Evolutionary conservation across 2,797 vertebrate genomes (phyloP), one percentile per base, ranked within the genome.

Genomic region (Botia almorhae): DNA sequence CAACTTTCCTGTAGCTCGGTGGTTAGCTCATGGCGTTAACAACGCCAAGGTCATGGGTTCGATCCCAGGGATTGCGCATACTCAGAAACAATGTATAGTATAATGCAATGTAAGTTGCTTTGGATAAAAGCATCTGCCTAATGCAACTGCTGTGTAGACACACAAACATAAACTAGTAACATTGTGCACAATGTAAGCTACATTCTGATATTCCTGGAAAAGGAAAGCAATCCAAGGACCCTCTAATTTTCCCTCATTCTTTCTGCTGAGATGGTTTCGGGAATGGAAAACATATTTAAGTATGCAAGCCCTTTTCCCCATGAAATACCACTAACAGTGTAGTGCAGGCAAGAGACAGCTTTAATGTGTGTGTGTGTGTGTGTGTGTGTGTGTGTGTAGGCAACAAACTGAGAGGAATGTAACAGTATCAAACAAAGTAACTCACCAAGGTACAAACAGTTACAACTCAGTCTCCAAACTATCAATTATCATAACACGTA

Each of bases 261-360:
- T 79, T 69, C 50, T 73, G 80, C 11, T 58, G 48, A 69, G 65
- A 76, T 73, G 67, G 81, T 61, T 69, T 80, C 48, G 77, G 72
- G 72, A 67, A 76, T 60, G 46, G 56, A 83, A 85, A 76, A 43
- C 16, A 81, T 56, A 71, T 48, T 69, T 76, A 29, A 64, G 64
- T 29, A 13, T 72, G 68, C 56, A 50, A 43, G 23, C 17, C 43
- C 10, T 48, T 78, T 76, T 69, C 61, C 3, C 48, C 11, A 29
- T 51, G 17, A 26, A 73, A 68, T 8, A 14, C 64, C n/a, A 61
- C 63, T 83, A 73, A 74, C 76, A n/a, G n/a, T n/a, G n/a, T n/a
- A 60, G 50, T 13, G 51, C 10, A 67, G 43, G 69, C 55, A 73
- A 77, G 17, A 67, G 48, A 33, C 48, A 63, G 65, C 33, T 50